phyloP scores from a whole-genome alignment of 2,113 vertebrate species.

The Microcebus griseorufus region DNA sequence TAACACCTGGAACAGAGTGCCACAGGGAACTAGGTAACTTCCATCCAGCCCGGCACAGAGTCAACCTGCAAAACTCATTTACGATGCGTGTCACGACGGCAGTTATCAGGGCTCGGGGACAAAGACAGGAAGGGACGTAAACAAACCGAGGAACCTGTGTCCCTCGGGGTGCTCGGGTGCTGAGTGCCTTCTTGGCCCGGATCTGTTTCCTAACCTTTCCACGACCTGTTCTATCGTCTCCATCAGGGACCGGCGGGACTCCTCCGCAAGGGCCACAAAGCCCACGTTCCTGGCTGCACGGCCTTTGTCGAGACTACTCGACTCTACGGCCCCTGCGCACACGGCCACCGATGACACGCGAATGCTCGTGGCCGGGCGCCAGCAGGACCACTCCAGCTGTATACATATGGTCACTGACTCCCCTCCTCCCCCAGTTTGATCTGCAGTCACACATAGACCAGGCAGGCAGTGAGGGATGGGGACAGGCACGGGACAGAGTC shows the following conservation, averaged over 20 bases:
- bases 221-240: background rate
- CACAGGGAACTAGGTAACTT: accelerated
- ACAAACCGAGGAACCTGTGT: accelerated
- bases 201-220: background rate
- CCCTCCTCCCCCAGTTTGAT: background rate
- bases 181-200: background rate
- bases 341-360: too few species aligned
- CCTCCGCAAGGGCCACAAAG: background rate
- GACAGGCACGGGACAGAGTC: background rate
- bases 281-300: accelerated
- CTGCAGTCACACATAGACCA: background rate
- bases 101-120: accelerated
- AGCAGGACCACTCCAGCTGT: background rate
- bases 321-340: accelerated
- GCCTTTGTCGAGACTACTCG: background rate
- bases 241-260: background rate
- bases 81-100: accelerated
- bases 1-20: background rate
- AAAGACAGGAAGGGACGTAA: background rate
- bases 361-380: accelerated
- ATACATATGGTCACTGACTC: background rate
- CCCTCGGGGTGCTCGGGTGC: accelerated
- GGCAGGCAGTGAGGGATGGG: background rate
- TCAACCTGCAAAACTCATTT: accelerated
- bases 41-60: background rate